Evolutionary conservation across 2,888 invertebrate genomes (phyloP).

Genomic region (Amaurobius ferox): DNA sequence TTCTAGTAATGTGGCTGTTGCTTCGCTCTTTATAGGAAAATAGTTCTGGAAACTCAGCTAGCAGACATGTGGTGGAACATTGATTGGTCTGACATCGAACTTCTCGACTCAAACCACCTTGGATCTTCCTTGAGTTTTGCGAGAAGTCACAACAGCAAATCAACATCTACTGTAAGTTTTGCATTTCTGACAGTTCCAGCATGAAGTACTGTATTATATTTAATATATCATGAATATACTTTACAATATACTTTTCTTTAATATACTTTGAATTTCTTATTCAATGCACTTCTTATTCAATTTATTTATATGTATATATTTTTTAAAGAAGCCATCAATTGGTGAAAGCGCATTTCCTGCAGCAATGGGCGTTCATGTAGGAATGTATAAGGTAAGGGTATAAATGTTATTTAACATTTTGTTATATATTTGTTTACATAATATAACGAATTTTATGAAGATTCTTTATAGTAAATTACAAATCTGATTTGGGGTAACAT

Average conservation of each 20-base stretch:
- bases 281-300: no score
- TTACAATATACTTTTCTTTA: no score
- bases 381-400: constrained; percentile 65
- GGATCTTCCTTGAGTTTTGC: constrained; percentile 49
- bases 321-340: background rate
- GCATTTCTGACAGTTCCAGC: background rate
- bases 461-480: no score
- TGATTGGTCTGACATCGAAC: constrained; percentile 73
- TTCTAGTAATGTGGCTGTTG: background rate
- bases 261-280: no score
- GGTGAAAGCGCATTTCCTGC: background rate
- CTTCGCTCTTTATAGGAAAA: constrained; percentile 55
- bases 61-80: constrained; percentile 74
- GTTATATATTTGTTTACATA: no score
- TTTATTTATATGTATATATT: background rate
- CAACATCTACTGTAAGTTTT: constrained; percentile 35
- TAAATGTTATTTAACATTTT: no score
- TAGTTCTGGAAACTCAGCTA: constrained; percentile 71
- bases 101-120: constrained; percentile 41
- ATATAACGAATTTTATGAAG: no score
- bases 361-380: constrained; percentile 48
- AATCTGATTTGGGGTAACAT: no score
- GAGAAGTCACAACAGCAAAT: constrained; percentile 29
- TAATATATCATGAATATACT: no score
- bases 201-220: background rate